Base-by-base conservation (phyloP, 92 coral and sea anemone genomes). In the Bergia sp. region DNA sequence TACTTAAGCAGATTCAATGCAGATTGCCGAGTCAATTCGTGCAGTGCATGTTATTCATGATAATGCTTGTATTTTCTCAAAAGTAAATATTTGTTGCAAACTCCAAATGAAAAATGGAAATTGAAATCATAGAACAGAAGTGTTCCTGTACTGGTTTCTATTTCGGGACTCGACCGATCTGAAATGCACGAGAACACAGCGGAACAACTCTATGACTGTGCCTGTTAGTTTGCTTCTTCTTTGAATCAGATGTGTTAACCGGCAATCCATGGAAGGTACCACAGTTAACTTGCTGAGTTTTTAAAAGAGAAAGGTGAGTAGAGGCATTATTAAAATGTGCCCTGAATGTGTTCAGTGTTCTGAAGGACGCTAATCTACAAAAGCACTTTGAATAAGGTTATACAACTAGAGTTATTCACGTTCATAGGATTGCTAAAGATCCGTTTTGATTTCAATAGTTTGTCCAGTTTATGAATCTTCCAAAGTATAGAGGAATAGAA, bases 91-190 rank as follows among this genome's bases (percentile, higher is more conserved):
- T 77, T 77, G 81, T 6, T 18, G 1, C 57, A 77, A 77, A 77
- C 81, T 77, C 58, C 81, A 77, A 77, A 77, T 44, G 81, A 77
- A 77, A 29, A 77, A 40, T 77, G 81, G 49, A 76, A 77, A 77
- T 77, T 77, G 77, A 73, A 16, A 23, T 21, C 21, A 77, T 77
- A 77, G 37, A 77, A 77, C 58, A 21, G 58, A 42, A 41, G 58
- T 77, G 57, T 21, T 16, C 1, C 37, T 69, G 39, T n/a, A 10
- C 40, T 73, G 77, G 41, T 42, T 77, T 42, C n/a, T 13, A 8
- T 76, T 76, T 76, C 0, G 53, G 29, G 16, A 38, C n/a, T 76
- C 38, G 39, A 71, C 4, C 36, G 1, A 65, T n/a, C 41, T 29
- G 13, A 36, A 43, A 5, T 18, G 7, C 69, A 61, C 69, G 69